These are phyloP conservation scores for Ranitomeya variabilis DNA, from an alignment of 2,113 vertebrate species.

Conservation along the genomic window DNA sequence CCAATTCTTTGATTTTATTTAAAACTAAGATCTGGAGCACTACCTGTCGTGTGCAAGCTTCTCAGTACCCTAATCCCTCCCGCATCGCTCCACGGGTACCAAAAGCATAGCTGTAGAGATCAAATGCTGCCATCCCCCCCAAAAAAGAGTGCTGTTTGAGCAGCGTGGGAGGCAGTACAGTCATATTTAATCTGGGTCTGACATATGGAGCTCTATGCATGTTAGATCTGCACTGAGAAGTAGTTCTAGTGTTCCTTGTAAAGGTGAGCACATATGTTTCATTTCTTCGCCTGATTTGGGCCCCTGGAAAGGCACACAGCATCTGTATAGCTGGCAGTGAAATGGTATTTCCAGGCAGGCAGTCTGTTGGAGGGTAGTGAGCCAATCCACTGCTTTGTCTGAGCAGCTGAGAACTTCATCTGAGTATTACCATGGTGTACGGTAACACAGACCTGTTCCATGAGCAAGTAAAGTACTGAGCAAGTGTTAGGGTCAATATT, in stretches of 20 bases:
- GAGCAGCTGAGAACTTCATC: slow-evolving; percentile 77
- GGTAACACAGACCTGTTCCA: slow-evolving; percentile 72
- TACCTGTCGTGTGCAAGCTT: slow-evolving; percentile 6
- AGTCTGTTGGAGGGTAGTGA: slow-evolving; percentile 66
- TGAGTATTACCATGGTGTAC: slow-evolving; percentile 67
- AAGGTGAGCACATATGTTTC: slow-evolving; percentile 63
- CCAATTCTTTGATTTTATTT: slow-evolving; percentile 5
- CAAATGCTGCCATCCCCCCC: neutral
- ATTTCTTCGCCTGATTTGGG: slow-evolving; percentile 63
- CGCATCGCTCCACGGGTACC: slow-evolving; percentile 27
- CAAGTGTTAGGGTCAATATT: slow-evolving; percentile 76
- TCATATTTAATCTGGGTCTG: neutral
- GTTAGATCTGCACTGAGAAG: neutral
- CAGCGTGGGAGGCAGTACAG: slow-evolving; percentile 18
- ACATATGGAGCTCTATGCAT: slow-evolving; percentile 1
- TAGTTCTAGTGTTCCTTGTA: slow-evolving; percentile 21
- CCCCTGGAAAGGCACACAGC: slow-evolving; percentile 65
- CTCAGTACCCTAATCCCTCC: slow-evolving; percentile 24
- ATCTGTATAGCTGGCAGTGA: slow-evolving; percentile 75
- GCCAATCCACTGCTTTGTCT: slow-evolving; percentile 71
- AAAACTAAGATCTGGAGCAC: slow-evolving; percentile 29
- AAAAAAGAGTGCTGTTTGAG: neutral
- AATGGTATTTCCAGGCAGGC: slow-evolving; percentile 73
- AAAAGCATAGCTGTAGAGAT: slow-evolving; percentile 4
- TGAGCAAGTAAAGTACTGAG: slow-evolving; percentile 64